Evolutionary conservation across 2,797 vertebrate species (phyloP).

Genomic region (Pteropus rufus): DNA sequence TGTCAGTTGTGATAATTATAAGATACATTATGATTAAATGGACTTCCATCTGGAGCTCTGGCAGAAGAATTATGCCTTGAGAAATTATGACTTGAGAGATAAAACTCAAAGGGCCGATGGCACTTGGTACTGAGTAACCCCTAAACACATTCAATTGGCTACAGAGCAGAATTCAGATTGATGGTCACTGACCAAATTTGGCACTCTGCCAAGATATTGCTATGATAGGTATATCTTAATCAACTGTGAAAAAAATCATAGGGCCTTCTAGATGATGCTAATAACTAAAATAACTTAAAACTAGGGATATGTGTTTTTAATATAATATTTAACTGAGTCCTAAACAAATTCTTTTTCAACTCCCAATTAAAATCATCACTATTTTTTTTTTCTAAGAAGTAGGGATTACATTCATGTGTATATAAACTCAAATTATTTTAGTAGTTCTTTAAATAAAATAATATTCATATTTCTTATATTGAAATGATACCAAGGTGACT

Average conservation of each 20-base stretch:
- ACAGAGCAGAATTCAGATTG: slow-evolving; percentile 50
- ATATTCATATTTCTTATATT: neutral
- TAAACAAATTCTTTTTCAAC: neutral
- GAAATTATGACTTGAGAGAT: slow-evolving; percentile 66
- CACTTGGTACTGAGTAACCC: slow-evolving; percentile 55
- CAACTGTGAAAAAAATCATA: neutral
- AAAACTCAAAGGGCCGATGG: slow-evolving; percentile 64
- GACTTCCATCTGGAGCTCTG: slow-evolving; percentile 67
- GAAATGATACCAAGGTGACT: neutral
- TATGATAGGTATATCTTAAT: slow-evolving; percentile 36
- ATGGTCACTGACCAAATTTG: slow-evolving; percentile 34
- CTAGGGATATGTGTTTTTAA: neutral
- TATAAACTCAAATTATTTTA: neutral
- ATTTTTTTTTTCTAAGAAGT: neutral
- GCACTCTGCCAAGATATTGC: neutral
- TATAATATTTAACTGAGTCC: neutral
- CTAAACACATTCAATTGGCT: slow-evolving; percentile 24
- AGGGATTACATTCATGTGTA: neutral
- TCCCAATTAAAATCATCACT: neutral
- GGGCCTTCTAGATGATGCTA: neutral
- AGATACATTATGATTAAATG: slow-evolving; percentile 76
- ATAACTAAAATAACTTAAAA: neutral
- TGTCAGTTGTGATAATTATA: slow-evolving; percentile 76
- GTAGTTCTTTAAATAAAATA: neutral
- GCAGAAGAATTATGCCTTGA: slow-evolving; percentile 70